Evolutionary conservation across 2,113 vertebrate species (phyloP).

Genomic region (Sula dactylatra): DNA sequence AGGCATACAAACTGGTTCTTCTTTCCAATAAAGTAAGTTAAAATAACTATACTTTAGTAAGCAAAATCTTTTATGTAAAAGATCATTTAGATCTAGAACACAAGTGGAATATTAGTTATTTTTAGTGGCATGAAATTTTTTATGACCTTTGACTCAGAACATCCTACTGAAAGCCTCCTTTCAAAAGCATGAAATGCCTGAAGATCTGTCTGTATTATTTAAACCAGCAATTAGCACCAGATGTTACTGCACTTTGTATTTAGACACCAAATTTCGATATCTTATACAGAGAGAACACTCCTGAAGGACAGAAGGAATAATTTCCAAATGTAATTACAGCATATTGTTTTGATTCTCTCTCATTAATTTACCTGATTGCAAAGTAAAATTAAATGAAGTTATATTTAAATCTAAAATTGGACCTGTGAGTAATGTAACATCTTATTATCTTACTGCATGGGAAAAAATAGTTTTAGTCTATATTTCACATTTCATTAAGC

Average conservation of each 20-base stretch:
- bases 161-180: slow-evolving; percentile 71
- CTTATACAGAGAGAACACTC: slow-evolving; percentile 74
- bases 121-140: slow-evolving; percentile 72
- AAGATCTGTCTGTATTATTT: slow-evolving; percentile 76
- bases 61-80: neutral
- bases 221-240: slow-evolving; percentile 81
- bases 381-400: slow-evolving; percentile 80
- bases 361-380: slow-evolving; percentile 83
- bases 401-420: slow-evolving; percentile 80
- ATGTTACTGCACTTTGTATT: slow-evolving; percentile 79
- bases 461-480: slow-evolving; percentile 42
- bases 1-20: neutral
- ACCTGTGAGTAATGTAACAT: slow-evolving; percentile 71
- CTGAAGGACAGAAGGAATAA: slow-evolving; percentile 80
- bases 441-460: slow-evolving; percentile 43
- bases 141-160: slow-evolving; percentile 75
- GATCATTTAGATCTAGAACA: slow-evolving; percentile 59
- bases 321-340: slow-evolving; percentile 80
- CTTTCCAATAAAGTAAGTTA: neutral
- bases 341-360: slow-evolving; percentile 78
- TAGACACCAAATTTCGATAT: slow-evolving; percentile 76
- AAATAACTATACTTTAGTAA: neutral
- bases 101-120: slow-evolving; percentile 70
- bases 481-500: slow-evolving; percentile 28
- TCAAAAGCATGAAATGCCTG: slow-evolving; percentile 71